Evolutionary conservation across 2,113 vertebrate genomes (phyloP).

Genomic region (Mustelus asterias): DNA sequence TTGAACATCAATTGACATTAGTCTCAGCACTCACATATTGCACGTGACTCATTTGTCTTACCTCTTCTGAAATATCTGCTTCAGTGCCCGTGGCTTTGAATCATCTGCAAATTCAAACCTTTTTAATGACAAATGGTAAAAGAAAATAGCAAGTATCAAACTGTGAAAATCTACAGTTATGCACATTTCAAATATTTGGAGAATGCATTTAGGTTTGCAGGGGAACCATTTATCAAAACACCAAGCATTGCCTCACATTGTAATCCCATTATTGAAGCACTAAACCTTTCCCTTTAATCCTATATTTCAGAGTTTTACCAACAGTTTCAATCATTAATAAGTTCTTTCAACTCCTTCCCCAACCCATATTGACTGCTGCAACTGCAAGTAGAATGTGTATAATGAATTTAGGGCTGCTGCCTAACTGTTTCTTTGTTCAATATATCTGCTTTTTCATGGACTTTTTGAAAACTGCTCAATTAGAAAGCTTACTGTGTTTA

Average conservation of each 20-base stretch:
- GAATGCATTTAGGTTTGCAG: background rate
- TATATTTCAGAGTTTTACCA: background rate
- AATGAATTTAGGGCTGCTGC: background rate
- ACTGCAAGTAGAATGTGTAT: background rate
- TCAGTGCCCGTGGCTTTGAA: background rate
- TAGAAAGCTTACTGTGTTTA: too few relatives aligned
- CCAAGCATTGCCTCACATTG: conserved; percentile 15
- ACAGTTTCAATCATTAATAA: background rate
- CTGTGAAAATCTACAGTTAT: background rate
- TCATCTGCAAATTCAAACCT: background rate
- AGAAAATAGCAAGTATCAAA: background rate
- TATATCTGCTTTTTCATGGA: too few relatives aligned
- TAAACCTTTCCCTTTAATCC: background rate
- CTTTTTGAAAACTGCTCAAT: too few relatives aligned
- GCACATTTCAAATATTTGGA: background rate
- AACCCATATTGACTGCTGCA: background rate
- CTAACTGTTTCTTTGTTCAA: background rate
- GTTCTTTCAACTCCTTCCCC: background rate
- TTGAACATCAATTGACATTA: too few relatives aligned
- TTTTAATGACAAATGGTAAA: background rate
- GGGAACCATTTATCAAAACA: background rate
- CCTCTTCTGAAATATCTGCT: background rate
- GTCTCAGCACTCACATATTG: background rate
- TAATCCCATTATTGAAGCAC: background rate
- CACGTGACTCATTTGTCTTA: background rate